Conservation (phyloP, 2,888 invertebrate species). For the Dryococelus australis region DNA sequence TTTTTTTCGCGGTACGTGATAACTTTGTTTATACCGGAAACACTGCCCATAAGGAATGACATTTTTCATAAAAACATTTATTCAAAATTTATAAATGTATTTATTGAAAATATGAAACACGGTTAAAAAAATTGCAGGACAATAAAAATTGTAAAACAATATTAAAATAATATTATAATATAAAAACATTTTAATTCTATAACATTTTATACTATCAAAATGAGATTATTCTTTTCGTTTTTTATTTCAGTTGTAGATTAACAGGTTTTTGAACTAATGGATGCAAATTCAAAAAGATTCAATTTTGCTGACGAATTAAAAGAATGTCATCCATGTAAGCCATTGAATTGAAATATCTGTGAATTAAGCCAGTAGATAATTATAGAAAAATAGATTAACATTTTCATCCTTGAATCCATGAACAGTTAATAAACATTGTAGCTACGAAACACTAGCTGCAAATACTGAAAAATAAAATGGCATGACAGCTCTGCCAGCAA, state of each 20-base stretch:
- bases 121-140: background rate
- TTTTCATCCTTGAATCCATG: background rate
- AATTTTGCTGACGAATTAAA: background rate
- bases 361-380: background rate
- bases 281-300: background rate
- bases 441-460: background rate
- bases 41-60: background rate
- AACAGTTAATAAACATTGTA: background rate
- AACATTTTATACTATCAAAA: too few relatives aligned
- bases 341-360: background rate
- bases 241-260: background rate
- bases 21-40: background rate
- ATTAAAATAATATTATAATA: too few relatives aligned
- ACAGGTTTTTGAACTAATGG: background rate
- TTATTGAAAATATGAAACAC: background rate
- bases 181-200: too few relatives aligned
- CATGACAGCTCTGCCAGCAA: background rate
- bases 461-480: background rate
- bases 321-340: background rate
- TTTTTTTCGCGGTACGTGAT: background rate
- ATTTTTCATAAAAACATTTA: background rate
- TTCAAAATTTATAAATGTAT: background rate
- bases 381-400: background rate
- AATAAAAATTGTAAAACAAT: too few relatives aligned
- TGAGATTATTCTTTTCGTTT: background rate